A percentile compares a stretch with the other conserved stretches of the same genome.
phyloP scores from a whole-genome alignment of 2,113 vertebrate species.

The Amphilophus citrinellus region DNA sequence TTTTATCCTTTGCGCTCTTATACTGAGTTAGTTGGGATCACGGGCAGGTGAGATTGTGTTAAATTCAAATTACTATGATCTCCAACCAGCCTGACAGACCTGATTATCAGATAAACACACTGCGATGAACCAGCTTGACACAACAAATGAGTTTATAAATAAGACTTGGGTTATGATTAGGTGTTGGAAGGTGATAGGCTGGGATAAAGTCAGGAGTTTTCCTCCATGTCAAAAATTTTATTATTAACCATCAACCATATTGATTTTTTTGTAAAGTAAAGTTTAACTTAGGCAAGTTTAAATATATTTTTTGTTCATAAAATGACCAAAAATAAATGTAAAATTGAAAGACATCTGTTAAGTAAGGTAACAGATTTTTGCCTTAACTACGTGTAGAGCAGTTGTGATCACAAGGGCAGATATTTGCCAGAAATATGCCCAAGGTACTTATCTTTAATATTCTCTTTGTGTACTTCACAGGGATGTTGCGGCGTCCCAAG shows the following conservation, averaged over 20 bases:
- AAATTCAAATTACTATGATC: background rate
- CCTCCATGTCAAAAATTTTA: background rate
- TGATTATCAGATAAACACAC: background rate
- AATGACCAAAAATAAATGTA: background rate
- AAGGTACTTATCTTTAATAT: background rate
- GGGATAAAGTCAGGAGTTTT: background rate
- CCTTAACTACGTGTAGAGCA: background rate
- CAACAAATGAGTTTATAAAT: background rate
- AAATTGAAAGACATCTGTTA: background rate
- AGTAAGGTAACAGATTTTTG: background rate
- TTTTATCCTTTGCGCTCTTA: accelerated
- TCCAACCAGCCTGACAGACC: background rate
- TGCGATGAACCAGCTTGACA: background rate
- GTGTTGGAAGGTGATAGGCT: background rate
- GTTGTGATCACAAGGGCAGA: background rate
- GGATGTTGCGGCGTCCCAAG: slow-evolving; percentile 92
- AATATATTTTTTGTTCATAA: accelerated
- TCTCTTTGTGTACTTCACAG: background rate
- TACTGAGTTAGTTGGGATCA: background rate
- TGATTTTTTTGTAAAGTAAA: background rate
- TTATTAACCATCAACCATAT: background rate
- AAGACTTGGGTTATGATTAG: background rate
- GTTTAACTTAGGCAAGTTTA: background rate
- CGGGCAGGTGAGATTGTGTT: background rate
- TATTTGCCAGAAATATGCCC: background rate